Evolutionary conservation across 37 sponge, comb jelly and placozoan species (phyloP).

Genomic region (Ianthella basta): DNA sequence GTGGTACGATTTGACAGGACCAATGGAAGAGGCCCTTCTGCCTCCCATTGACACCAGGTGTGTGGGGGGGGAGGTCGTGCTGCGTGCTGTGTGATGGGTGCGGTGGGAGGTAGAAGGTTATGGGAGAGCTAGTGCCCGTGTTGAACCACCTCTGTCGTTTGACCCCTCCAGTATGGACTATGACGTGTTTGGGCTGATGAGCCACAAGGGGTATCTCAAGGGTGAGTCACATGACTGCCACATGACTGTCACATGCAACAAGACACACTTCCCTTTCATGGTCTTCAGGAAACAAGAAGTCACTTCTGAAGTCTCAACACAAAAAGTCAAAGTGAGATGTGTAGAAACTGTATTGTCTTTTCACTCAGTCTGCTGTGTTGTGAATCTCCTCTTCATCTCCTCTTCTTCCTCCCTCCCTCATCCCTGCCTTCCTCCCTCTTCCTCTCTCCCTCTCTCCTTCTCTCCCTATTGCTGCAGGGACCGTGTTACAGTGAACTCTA

Average conservation of each 20-base stretch:
- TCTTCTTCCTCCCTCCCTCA: too few species aligned
- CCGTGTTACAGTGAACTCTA: slow-evolving; percentile 39
- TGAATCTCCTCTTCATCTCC: background rate
- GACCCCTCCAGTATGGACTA: slow-evolving; percentile 59
- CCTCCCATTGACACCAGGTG: slow-evolving; percentile 63
- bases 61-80: background rate
- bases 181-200: slow-evolving; percentile 76
- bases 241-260: background rate
- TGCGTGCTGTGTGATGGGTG: too few species aligned
- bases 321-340: slow-evolving; percentile 49
- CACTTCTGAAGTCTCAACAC: slow-evolving; percentile 26
- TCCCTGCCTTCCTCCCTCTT: too few species aligned
- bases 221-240: background rate
- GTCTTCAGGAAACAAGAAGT: slow-evolving; percentile 40
- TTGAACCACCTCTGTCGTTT: background rate
- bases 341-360: background rate
- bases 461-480: background rate
- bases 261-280: background rate
- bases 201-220: slow-evolving; percentile 26
- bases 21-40: slow-evolving; percentile 39
- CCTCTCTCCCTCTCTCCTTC: too few species aligned
- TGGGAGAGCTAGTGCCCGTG: background rate
- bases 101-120: too few species aligned
- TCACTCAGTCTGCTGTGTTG: background rate
- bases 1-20: slow-evolving; percentile 56